phyloP scores from a whole-genome alignment of 2,797 vertebrate species.

The Falco cherrug region DNA sequence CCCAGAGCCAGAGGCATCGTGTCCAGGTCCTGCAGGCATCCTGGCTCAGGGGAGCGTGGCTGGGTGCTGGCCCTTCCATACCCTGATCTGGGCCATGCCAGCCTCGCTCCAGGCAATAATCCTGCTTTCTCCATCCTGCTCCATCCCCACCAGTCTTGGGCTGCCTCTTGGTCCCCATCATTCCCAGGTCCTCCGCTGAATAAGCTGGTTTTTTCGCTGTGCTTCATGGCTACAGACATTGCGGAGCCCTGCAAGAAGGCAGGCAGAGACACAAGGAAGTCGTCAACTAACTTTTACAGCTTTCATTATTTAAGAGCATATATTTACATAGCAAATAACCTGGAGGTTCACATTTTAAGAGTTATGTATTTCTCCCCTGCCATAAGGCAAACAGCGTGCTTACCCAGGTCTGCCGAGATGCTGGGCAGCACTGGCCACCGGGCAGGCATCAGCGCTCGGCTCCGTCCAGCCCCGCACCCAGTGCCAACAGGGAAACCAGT shows the following conservation, averaged over 20 bases:
- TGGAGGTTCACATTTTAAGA: not conserved
- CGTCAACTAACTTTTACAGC: not conserved
- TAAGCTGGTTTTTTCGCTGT: not conserved
- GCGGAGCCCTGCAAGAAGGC: not conserved
- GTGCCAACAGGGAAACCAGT: not conserved
- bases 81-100: not conserved
- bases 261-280: not conserved
- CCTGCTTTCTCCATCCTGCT: not conserved
- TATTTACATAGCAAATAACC: not conserved
- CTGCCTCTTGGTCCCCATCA: not conserved
- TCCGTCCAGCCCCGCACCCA: not conserved
- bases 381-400: not conserved
- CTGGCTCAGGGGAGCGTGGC: fast-evolving
- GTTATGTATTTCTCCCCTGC: not conserved
- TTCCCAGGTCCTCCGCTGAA: not conserved
- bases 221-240: not conserved
- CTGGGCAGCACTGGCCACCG: fast-evolving
- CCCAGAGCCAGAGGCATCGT: fast-evolving
- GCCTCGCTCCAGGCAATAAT: not conserved
- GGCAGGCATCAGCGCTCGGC: not conserved
- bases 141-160: no score
- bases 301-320: not conserved
- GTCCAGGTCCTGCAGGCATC: not conserved
- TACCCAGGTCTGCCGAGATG: not conserved
- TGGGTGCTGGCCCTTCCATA: not conserved